phyloP scores from a whole-genome alignment of 2,113 vertebrate genomes.

The Danio rerio region DNA sequence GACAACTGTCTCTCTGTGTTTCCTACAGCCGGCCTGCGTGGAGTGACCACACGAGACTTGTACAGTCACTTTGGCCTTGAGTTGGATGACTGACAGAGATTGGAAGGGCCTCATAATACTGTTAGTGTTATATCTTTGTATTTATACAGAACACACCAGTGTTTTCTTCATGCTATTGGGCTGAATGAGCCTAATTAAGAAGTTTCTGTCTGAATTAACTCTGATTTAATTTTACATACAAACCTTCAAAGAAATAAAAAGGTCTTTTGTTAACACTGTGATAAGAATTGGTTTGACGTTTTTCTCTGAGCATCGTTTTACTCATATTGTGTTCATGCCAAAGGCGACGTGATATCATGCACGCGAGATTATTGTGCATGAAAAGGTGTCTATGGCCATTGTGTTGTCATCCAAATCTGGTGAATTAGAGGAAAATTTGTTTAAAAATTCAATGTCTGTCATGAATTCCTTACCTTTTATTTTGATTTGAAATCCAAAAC shows the following conservation, averaged over 20 bases:
- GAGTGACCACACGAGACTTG: constrained; percentile 89
- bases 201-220: neutral
- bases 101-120: neutral
- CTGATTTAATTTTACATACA: neutral
- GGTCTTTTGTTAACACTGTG: neutral
- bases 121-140: neutral
- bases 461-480: neutral
- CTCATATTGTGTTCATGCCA: neutral
- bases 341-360: neutral
- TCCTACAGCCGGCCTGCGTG: constrained; percentile 83
- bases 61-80: constrained; percentile 90
- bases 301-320: neutral
- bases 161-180: neutral
- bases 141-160: neutral
- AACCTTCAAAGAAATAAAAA: constrained; percentile 13
- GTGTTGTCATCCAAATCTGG: neutral
- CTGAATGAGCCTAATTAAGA: neutral
- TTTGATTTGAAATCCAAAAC: neutral
- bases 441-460: neutral
- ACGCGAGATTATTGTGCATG: neutral
- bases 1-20: constrained; percentile 69
- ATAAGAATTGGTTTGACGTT: neutral
- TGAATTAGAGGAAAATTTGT: neutral
- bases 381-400: neutral
- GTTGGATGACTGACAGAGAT: constrained; percentile 79